These are phyloP conservation scores for Porites cylindrica DNA, from an alignment of 92 coral and sea anemone species.

Conservation along the genomic window DNA sequence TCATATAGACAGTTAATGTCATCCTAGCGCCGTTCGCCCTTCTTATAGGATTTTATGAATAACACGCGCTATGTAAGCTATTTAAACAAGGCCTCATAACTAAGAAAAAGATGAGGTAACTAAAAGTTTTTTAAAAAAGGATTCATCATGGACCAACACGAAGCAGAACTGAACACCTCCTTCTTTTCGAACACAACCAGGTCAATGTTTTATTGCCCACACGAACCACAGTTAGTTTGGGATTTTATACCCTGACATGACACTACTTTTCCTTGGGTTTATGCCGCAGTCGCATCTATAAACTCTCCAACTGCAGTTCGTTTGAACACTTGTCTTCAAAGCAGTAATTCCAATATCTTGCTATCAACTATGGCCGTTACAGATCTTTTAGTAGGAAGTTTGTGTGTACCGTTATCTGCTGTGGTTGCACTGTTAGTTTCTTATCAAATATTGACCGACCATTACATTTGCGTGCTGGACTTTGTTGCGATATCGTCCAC, in stretches of 20 bases:
- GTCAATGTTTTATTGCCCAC: constrained; percentile 19
- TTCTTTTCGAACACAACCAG: neutral
- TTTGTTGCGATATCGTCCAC: too few relatives aligned
- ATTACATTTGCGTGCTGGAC: neutral
- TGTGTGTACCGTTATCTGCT: neutral
- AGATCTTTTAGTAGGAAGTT: neutral
- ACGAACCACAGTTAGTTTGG: neutral
- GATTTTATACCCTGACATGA: neutral
- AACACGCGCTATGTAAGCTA: too few relatives aligned
- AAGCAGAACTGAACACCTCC: neutral
- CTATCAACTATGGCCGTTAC: constrained; percentile 10
- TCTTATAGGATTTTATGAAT: too few relatives aligned
- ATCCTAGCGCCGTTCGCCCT: too few relatives aligned
- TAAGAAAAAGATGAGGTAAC: too few relatives aligned
- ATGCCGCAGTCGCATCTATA: neutral
- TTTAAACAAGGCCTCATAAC: too few relatives aligned
- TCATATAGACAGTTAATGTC: too few relatives aligned
- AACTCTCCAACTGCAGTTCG: neutral
- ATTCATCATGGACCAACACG: neutral
- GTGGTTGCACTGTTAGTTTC: neutral
- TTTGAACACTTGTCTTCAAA: neutral
- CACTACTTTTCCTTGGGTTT: neutral
- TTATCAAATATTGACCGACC: too few relatives aligned
- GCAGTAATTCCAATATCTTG: neutral
- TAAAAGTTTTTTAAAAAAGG: too few relatives aligned